These are phyloP conservation scores for Coleophora deauratella DNA, from an alignment of 2,888 invertebrate species.

Conservation along the genomic window DNA sequence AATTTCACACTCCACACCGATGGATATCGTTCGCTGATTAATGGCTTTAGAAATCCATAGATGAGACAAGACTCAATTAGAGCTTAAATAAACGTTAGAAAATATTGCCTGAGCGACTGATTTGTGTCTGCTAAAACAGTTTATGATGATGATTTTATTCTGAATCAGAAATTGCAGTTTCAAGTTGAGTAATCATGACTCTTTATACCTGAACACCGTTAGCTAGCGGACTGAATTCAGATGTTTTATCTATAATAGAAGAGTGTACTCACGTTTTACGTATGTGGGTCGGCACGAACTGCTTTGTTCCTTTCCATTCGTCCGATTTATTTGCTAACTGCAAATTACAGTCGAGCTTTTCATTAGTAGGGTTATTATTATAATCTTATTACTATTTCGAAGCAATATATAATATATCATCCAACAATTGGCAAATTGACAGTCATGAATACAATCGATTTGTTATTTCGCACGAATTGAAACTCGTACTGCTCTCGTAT, in stretches of 20 bases:
- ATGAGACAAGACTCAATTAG: constrained; percentile 4
- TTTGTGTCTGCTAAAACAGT: no score
- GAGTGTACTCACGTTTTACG: constrained; percentile 33
- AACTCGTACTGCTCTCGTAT: constrained; percentile 29
- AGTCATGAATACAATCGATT: constrained; percentile 33
- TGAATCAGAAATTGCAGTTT: no score
- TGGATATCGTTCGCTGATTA: constrained; percentile 52
- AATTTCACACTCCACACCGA: constrained; percentile 59
- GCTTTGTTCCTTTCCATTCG: constrained; percentile 47
- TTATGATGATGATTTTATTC: no score
- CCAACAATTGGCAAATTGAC: constrained; percentile 26
- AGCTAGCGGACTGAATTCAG: constrained; percentile 33
- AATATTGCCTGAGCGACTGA: constrained; percentile 14
- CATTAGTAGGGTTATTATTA: constrained; percentile 15
- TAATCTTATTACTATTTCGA: neutral
- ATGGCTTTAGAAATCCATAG: constrained; percentile 39
- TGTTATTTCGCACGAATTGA: constrained; percentile 41
- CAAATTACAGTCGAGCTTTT: constrained; percentile 10
- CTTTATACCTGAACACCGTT: constrained; percentile 24
- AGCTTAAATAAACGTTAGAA: neutral
- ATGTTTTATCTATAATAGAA: constrained; percentile 23
- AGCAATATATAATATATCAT: constrained; percentile 4
- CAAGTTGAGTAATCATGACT: no score
- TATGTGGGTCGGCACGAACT: constrained; percentile 54
- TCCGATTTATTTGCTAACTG: constrained; percentile 15